Evolutionary conservation across 2,797 vertebrate genomes (phyloP).

Genomic region (Acestrorhynchus altus): DNA sequence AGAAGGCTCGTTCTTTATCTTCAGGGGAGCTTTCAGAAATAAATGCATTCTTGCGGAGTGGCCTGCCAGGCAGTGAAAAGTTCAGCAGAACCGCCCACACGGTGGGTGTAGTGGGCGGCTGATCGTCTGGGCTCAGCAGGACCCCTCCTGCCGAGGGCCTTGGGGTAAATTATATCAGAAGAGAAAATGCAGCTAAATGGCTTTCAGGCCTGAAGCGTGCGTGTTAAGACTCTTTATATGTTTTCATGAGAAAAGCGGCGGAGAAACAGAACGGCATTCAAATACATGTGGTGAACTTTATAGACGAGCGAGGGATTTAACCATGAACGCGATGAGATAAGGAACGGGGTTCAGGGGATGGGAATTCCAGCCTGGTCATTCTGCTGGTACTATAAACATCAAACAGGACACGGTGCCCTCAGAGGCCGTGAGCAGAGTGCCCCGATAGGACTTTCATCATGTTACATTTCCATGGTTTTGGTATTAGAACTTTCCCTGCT

Average conservation of each 20-base stretch:
- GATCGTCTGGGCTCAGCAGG: conserved; percentile 27
- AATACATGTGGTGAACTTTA: not conserved
- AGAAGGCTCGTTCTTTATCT: conserved; percentile 16
- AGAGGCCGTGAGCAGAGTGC: too few relatives aligned
- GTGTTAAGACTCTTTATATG: not conserved
- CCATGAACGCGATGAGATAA: not conserved
- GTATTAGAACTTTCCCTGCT: too few relatives aligned
- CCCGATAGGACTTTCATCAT: too few relatives aligned
- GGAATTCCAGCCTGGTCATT: not conserved
- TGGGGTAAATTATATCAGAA: conserved; percentile 35
- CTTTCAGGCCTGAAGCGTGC: conserved; percentile 4
- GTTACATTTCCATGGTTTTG: too few relatives aligned
- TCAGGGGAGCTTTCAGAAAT: conserved; percentile 40
- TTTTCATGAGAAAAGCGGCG: not conserved
- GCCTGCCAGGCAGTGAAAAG: not conserved
- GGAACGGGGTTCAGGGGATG: not conserved
- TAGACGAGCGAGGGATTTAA: not conserved
- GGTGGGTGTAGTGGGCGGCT: conserved; percentile 2
- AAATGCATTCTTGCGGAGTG: conserved; percentile 27
- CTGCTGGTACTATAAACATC: not conserved
- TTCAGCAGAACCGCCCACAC: conserved; percentile 46
- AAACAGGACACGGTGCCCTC: too few relatives aligned
- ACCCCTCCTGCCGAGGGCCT: conserved; percentile 18
- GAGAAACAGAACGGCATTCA: conserved; percentile 6
- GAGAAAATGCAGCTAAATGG: conserved; percentile 8